These are phyloP conservation scores for Paracanthobrama guichenoti DNA, from an alignment of 2,113 vertebrate genomes.

Conservation along the genomic window DNA sequence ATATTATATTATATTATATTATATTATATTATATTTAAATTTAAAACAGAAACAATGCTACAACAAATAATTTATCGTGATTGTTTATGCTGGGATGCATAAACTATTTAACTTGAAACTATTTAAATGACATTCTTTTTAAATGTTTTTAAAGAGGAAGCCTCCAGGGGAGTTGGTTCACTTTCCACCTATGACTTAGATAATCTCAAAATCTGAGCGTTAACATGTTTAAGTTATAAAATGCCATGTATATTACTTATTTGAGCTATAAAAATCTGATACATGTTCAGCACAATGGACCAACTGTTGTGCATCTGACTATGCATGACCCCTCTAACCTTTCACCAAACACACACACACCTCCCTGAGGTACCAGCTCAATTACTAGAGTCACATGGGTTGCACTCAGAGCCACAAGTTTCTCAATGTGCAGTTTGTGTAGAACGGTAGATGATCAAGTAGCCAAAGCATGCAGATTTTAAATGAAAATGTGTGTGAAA, in stretches of 20 bases:
- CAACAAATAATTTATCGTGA: not conserved
- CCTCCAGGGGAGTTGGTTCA: too few relatives aligned
- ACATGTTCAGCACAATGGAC: conserved; percentile 11
- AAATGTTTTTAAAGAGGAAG: too few relatives aligned
- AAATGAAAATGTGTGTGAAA: conserved; percentile 95
- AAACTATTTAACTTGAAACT: too few relatives aligned
- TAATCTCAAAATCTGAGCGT: not conserved
- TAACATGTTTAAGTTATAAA: not conserved
- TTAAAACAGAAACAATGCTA: not conserved
- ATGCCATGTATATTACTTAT: not conserved
- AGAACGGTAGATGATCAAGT: conserved; percentile 83
- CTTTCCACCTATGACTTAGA: too few relatives aligned
- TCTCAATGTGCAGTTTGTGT: conserved; percentile 88
- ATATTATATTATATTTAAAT: not conserved
- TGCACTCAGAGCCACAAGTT: conserved; percentile 77
- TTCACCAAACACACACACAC: conserved; percentile 21
- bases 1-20: not conserved
- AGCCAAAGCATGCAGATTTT: conserved; percentile 78
- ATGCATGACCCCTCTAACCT: not conserved
- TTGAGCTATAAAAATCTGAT: not conserved
- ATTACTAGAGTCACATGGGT: conserved; percentile 87
- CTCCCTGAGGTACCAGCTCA: conserved; percentile 78
- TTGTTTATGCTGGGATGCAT: too few relatives aligned
- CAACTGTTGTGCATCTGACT: conserved; percentile 13
- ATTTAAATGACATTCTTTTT: too few relatives aligned